Evolutionary conservation across 2,888 invertebrate species (phyloP).

Genomic region (Anthrax anthrax): DNA sequence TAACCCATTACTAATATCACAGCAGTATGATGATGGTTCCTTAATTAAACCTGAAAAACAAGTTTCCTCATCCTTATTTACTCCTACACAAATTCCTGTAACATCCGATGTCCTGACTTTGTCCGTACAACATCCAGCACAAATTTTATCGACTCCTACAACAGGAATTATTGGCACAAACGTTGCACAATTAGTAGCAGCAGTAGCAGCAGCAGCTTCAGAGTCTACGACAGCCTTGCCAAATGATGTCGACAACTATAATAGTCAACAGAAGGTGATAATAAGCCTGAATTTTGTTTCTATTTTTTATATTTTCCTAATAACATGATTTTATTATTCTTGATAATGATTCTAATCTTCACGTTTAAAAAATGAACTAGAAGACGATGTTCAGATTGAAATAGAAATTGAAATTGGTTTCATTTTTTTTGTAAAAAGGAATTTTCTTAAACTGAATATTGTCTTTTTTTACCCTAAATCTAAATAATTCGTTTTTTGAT

Average conservation of each 20-base stretch:
- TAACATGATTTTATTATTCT: too few species aligned
- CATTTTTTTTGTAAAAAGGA: too few species aligned
- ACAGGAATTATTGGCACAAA: constrained; percentile 12
- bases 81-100: not conserved
- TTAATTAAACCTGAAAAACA: too few species aligned
- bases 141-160: constrained; percentile 2
- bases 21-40: too few species aligned
- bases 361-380: too few species aligned
- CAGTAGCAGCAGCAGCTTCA: constrained; percentile 15
- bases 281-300: constrained; percentile 3
- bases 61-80: not conserved
- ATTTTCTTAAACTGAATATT: too few species aligned
- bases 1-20: not conserved
- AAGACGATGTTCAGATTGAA: too few species aligned
- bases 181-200: constrained; percentile 7
- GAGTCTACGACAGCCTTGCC: constrained; percentile 15
- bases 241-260: constrained; percentile 34
- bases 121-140: not conserved
- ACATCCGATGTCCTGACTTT: not conserved
- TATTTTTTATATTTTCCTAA: constrained; percentile 3
- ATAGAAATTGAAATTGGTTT: too few species aligned
- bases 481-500: too few species aligned
- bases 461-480: too few species aligned
- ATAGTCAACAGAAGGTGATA: constrained; percentile 19
- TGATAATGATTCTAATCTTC: too few species aligned